Conservation (phyloP, 2,113 vertebrate genomes). For the Neotoma lepida region DNA sequence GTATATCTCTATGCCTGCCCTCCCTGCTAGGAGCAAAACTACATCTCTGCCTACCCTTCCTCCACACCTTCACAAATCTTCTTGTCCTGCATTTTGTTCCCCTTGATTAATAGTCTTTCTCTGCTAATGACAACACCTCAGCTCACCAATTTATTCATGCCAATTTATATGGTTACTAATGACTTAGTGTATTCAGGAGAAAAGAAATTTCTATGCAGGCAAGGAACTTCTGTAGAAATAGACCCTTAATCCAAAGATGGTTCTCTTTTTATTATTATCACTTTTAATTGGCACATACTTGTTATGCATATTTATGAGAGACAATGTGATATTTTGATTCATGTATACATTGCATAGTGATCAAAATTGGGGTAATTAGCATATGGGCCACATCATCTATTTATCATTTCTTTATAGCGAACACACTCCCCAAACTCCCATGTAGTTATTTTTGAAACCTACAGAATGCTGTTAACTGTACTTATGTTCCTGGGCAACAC, state of each 20-base stretch:
- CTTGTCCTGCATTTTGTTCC: slow-evolving; percentile 28
- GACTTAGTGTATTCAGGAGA: slow-evolving; percentile 1
- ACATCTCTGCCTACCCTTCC: not conserved
- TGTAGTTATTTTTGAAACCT: not conserved
- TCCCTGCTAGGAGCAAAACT: not conserved
- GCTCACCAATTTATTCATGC: slow-evolving; percentile 42
- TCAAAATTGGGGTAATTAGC: slow-evolving; percentile 9
- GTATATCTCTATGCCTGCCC: not conserved
- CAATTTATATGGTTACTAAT: slow-evolving; percentile 56
- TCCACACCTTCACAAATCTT: slow-evolving; percentile 11
- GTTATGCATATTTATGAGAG: not conserved
- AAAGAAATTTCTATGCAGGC: slow-evolving; percentile 40
- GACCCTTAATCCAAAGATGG: slow-evolving; percentile 26
- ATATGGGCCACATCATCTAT: not conserved
- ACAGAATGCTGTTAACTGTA: not conserved
- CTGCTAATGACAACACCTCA: slow-evolving; percentile 35
- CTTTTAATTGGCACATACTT: not conserved
- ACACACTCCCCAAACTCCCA: not conserved
- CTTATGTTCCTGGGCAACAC: not conserved
- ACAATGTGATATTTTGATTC: slow-evolving; percentile 43
- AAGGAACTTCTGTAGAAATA: slow-evolving; percentile 7
- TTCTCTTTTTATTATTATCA: not conserved
- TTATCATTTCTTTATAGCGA: not conserved
- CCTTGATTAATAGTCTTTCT: slow-evolving; percentile 45
- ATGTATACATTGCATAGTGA: not conserved